phyloP scores from a whole-genome alignment of 2,888 invertebrate species.

The Rugalucina vietnamica region DNA sequence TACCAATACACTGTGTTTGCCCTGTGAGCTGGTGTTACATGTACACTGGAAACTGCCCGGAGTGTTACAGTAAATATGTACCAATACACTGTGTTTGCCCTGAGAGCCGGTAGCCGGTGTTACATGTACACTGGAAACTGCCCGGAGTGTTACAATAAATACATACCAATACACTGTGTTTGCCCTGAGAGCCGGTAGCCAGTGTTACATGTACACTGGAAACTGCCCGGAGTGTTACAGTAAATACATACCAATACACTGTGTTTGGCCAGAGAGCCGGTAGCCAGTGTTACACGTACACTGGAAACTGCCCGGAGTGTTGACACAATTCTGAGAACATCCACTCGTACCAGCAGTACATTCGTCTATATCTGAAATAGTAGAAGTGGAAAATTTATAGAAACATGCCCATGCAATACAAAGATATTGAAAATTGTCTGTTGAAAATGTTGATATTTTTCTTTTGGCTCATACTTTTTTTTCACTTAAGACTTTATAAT shows the following conservation, averaged over 20 bases:
- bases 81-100: conserved; percentile 53
- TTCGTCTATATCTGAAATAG: conserved; percentile 67
- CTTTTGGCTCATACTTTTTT: too few relatives aligned
- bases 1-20: not conserved
- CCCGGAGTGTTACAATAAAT: too few relatives aligned
- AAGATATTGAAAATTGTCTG: not conserved
- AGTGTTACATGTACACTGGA: conserved; percentile 47
- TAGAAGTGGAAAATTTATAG: not conserved
- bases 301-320: conserved; percentile 49
- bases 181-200: conserved; percentile 38
- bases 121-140: conserved; percentile 54
- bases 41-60: conserved; percentile 51
- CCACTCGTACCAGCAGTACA: conserved; percentile 57
- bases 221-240: conserved; percentile 58
- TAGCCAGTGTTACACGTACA: conserved; percentile 58
- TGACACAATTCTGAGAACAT: conserved; percentile 63
- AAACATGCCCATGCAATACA: too few relatives aligned
- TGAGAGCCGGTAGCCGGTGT: conserved; percentile 36
- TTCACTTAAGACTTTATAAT: too few relatives aligned
- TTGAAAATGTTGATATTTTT: too few relatives aligned
- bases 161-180: not conserved
- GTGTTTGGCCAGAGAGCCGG: not conserved
- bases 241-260: conserved; percentile 1
- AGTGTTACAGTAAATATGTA: conserved; percentile 58
- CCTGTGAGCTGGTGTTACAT: conserved; percentile 37